Evolutionary conservation across 1,140 invertebrate genomes (phyloP).

Genomic region (Micrasema minimum): DNA sequence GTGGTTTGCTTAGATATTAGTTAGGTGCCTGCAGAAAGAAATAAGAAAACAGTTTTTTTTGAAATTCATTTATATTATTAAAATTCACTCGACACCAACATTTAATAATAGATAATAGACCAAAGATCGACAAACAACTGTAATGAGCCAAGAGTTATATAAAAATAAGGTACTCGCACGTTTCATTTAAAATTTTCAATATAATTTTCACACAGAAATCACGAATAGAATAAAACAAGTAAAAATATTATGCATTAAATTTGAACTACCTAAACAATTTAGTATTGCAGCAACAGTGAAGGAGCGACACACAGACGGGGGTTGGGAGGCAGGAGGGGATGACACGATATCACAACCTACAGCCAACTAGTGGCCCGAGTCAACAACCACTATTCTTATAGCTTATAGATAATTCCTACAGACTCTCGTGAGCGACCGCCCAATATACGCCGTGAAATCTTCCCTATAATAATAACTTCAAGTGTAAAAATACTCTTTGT

Average conservation of each 20-base stretch:
- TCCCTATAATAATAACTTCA: constrained; percentile 44
- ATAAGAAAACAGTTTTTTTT: constrained; percentile 1
- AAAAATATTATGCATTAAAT: constrained; percentile 32
- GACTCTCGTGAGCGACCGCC: background rate
- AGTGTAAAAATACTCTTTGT: constrained; percentile 50
- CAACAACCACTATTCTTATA: background rate
- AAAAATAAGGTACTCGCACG: constrained; percentile 38
- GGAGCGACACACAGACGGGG: background rate
- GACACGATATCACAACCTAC: constrained; percentile 25
- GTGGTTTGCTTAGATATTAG: too few relatives aligned
- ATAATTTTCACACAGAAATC: constrained; percentile 42
- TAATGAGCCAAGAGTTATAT: constrained; percentile 42
- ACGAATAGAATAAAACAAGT: constrained; percentile 30
- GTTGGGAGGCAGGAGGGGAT: constrained; percentile 1
- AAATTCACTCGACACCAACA: constrained; percentile 50
- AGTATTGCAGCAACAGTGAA: constrained; percentile 3
- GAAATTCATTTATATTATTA: constrained; percentile 44
- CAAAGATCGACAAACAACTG: constrained; percentile 47
- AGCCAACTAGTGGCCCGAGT: background rate
- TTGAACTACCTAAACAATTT: constrained; percentile 26
- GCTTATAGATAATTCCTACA: background rate
- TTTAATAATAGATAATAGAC: constrained; percentile 48
- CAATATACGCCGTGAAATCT: constrained; percentile 14
- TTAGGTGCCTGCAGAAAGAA: too few relatives aligned
- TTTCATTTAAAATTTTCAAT: constrained; percentile 23